phyloP scores from a whole-genome alignment of 2,113 vertebrate species.

The Myrmecophaga tridactyla region DNA sequence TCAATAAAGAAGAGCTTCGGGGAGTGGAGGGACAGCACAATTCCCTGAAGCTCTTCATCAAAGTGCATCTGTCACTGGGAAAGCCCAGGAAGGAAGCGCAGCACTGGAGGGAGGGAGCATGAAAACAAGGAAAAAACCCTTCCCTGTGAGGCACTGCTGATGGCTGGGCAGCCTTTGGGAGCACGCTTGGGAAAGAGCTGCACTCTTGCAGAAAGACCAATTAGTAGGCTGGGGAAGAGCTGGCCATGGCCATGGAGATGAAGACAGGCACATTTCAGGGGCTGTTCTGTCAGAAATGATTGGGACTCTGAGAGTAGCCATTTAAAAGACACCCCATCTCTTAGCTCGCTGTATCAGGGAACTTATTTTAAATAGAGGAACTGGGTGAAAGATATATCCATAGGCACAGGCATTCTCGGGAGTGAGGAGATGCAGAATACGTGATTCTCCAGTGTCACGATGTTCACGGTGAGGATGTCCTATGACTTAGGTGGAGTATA shows the following conservation, averaged over 20 bases:
- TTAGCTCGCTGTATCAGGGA: not conserved
- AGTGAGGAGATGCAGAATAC: accelerated
- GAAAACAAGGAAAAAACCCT: not conserved
- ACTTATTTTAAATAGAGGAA: constrained; percentile 1
- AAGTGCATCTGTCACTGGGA: constrained; percentile 38
- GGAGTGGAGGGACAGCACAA: not conserved
- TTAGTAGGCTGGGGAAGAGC: not conserved
- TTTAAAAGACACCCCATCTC: not conserved
- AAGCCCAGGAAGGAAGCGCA: not conserved
- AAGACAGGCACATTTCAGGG: not conserved
- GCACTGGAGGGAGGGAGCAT: not conserved
- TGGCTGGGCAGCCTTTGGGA: not conserved
- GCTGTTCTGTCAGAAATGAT: not conserved
- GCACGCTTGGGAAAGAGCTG: not conserved
- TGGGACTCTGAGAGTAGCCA: not conserved
- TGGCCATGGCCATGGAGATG: not conserved
- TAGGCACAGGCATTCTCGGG: not conserved
- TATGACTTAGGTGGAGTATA: accelerated
- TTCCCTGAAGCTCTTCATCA: constrained; percentile 14
- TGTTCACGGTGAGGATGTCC: accelerated
- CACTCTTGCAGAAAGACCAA: not conserved
- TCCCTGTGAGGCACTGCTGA: not conserved
- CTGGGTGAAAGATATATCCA: not conserved
- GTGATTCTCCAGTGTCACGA: not conserved
- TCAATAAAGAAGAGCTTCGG: not conserved